These are phyloP conservation scores for Aporophyla nigra DNA, from an alignment of 2,888 invertebrate genomes.

Conservation along the genomic window DNA sequence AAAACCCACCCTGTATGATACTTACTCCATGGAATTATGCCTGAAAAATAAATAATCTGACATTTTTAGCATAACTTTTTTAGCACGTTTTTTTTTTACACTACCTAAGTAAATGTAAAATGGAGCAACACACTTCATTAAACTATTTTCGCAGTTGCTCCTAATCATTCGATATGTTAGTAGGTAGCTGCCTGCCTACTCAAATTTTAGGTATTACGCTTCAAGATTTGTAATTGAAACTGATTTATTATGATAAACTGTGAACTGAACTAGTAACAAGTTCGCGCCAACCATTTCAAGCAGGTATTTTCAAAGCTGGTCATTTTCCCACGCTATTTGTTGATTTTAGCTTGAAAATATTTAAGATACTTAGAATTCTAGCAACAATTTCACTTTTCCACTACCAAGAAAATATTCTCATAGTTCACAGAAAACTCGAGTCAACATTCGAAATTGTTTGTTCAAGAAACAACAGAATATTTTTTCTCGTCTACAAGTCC, in stretches of 20 bases:
- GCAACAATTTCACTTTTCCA: neutral
- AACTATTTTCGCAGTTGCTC: no score
- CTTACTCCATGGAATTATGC: neutral
- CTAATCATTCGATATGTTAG: neutral
- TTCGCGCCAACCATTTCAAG: constrained; percentile 17
- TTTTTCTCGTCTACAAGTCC: constrained; percentile 66
- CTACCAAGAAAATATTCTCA: constrained; percentile 15
- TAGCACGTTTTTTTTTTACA: neutral
- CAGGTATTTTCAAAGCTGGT: constrained; percentile 22
- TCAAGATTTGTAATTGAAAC: neutral
- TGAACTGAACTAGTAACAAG: constrained; percentile 4
- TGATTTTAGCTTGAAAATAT: constrained; percentile 13
- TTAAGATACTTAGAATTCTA: neutral
- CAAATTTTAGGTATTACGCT: neutral
- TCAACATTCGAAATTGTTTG: constrained; percentile 35
- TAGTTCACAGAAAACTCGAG: constrained; percentile 19
- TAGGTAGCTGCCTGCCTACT: neutral
- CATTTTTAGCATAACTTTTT: neutral
- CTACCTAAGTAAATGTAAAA: neutral
- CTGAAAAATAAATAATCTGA: neutral
- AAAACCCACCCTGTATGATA: no score
- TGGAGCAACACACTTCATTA: neutral
- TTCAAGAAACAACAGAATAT: constrained; percentile 55
- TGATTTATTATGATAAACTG: constrained; percentile 28
- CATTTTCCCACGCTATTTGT: constrained; percentile 33